Base-by-base conservation (phyloP, 1,140 invertebrate genomes). In the Helicoverpa zea region DNA sequence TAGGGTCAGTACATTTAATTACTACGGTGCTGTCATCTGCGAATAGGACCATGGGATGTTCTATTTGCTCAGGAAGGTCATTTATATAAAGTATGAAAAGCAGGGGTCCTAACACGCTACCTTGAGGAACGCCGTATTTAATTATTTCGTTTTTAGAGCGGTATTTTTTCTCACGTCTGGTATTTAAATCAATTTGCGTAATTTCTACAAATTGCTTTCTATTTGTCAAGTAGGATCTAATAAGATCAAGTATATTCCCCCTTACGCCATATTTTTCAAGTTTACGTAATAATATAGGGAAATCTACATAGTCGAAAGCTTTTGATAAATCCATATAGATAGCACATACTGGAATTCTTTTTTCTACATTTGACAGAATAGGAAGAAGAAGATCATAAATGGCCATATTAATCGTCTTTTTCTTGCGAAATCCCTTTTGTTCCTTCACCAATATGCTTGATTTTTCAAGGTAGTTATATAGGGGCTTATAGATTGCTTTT, bases 331-430 rank as follows among this genome's bases (percentile, higher is more conserved):
- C 56, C 56, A 59, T 59, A 18, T 2, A 59, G 16, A 59, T 59
- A 18, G 56, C 56, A 59, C 56, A 59, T 23, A 59, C 16, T 0
- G 56, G 56, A 23, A 13, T 72, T 56, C 63, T 73, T 13, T 35
- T 75, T 59, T 82, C 76, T 14, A 82, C 13, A 52, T 75, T 79
- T 43, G n/a, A 3, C 30, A 79, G 14, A 35, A 80, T 59, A 12
- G 5, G 9, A 11, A 43, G n/a, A 11, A 83, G 16, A n/a, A 83
- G 80, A 10, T 83, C 51, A 47, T 74, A 75, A 4, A 83, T 66
- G n/a, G 79, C 79, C 35, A 77, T 73, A 75, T 83, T 83, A 3
- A 83, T 83, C 5, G 79, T 81, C 14, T 79, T 83, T 18, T 58
- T 64, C 13, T 74, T 68, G 29, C 82, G 52, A 72, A 79, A 83